These are phyloP conservation scores for Caenorhabditis angaria DNA, from an alignment of 2,888 invertebrate species.

Conservation along the genomic window DNA sequence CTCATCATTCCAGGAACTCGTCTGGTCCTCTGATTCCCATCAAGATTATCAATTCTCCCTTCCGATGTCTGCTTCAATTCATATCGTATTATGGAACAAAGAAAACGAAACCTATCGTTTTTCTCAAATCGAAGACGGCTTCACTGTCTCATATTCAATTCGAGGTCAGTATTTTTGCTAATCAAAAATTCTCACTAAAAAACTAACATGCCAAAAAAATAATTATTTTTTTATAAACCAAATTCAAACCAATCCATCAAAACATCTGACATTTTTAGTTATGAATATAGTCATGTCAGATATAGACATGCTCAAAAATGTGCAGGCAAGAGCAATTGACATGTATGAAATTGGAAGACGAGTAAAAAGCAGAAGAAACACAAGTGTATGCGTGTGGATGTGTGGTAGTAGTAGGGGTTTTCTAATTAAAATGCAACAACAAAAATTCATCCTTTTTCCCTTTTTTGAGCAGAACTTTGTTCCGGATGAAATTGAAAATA, in stretches of 20 bases:
- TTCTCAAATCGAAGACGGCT: conserved; percentile 41
- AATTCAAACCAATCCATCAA: conserved; percentile 22
- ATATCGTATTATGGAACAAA: conserved; percentile 51
- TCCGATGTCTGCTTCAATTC: conserved; percentile 37
- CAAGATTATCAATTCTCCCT: conserved; percentile 51
- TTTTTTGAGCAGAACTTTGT: conserved; percentile 21
- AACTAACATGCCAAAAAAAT: background rate
- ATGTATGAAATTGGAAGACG: conserved; percentile 38
- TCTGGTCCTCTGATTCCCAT: conserved; percentile 55
- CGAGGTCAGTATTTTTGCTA: conserved; percentile 33
- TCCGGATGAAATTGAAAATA: background rate
- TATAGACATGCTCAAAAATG: conserved; percentile 27
- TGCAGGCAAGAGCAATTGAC: conserved; percentile 40
- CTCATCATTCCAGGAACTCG: conserved; percentile 42
- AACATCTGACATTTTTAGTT: conserved; percentile 21
- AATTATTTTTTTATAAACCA: background rate
- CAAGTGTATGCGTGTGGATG: conserved; percentile 12
- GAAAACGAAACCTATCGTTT: conserved; percentile 26
- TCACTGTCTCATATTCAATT: conserved; percentile 47
- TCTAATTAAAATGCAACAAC: conserved; percentile 48
- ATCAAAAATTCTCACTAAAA: background rate
- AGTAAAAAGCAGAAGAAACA: conserved; percentile 13
- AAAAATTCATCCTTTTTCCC: conserved; percentile 11
- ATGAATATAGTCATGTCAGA: conserved; percentile 12
- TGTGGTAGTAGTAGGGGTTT: no score